Base-by-base conservation (phyloP, 1,140 invertebrate genomes). In the Pseudomyrmex cubaensis region DNA sequence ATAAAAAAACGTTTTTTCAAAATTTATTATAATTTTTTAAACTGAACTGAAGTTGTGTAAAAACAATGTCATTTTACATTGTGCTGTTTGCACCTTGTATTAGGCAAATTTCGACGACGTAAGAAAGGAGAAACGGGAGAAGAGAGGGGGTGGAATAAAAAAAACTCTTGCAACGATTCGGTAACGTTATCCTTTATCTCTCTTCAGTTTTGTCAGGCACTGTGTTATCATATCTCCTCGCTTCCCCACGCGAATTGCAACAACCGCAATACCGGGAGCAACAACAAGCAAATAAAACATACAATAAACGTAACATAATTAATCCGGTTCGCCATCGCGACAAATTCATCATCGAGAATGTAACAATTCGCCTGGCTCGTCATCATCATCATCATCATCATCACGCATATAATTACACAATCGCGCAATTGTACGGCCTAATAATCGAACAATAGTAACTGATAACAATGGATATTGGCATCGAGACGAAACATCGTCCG, bases 391-490 rank as follows among this genome's bases (percentile, higher is more conserved):
- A 25, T 25, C 22, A 25, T 25, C 25, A 25, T 25, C n/a, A 20
- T 44, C 54, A 50, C 54, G 56, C 44, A 59, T 72, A 13, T 17
- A 62, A 84, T 84, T 82, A 82, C 63, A 85, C 59, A 52, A 50
- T 80, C 46, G 56, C 54, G 44, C 22, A 80, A 72, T 80, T 80
- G 66, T 70, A 59, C 8, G 76, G 12, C 22, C 66, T 80, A 72
- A 80, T 80, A 80, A 80, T 80, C 22, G 76, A 54, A 80, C 66
- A 80, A 80, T 83, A 82, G 59, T 62, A 85, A 82, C 20, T 82
- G 64, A 82, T 72, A 83, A 85, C 69, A 84, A 74, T 64, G 78
- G 25, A 80, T 61, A 83, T 48, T 54, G 52, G 15, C 50, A 25
- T 57, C 44, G 76, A 25, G 54, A 80, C 76, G 54, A 59, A 57